Base-by-base conservation (phyloP, 2,888 invertebrate species). In the Ramazzottius varieornatus region DNA sequence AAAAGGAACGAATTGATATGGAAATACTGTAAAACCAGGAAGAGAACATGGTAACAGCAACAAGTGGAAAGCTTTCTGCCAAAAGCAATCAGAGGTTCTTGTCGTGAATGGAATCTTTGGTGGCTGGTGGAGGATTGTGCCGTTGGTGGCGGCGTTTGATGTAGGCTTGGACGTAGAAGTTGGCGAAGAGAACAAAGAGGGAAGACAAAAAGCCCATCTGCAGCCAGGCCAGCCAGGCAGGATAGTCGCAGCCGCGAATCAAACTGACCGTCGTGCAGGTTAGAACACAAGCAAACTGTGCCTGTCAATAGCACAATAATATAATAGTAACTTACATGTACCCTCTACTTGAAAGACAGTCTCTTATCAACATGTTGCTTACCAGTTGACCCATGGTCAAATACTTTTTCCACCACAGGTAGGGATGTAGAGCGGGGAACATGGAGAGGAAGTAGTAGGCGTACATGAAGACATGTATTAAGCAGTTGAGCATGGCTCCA, bases 361-460 rank as follows among this genome's bases (percentile, higher is more conserved):
- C 40, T 13, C 40, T 13, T 40, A 40, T 13, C 20, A 40, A 40
- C n/a, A n/a, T 63, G 63, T 8, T 70, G 70, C 72, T 68, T 69
- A 76, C 76, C 71, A 76, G 70, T 67, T 76, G 76, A 8, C 75
- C 66, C 46, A 71, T 72, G 13, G 76, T 76, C 46, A 76, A 72
- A 69, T 76, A 76, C 29, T 72, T 68, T 68, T 76, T 76, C 76
- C 76, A 76, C 75, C 76, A 75, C 32, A 76, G 70, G 67, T 74
- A 75, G 67, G 74, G 74, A 70, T 75, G 75, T 66, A 69, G 72
- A 65, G 71, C 68, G 33, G 75, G 75, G 46, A 75, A 75, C 13
- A 76, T 71, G n/a, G 73, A 73, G 32, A 76, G 68, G 13, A 73
- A 74, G 66, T 76, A 76, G 68, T 76, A 76, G 1, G 73, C 70